Conservation (phyloP, 2,888 invertebrate species). For the Heliconius ismenius region DNA sequence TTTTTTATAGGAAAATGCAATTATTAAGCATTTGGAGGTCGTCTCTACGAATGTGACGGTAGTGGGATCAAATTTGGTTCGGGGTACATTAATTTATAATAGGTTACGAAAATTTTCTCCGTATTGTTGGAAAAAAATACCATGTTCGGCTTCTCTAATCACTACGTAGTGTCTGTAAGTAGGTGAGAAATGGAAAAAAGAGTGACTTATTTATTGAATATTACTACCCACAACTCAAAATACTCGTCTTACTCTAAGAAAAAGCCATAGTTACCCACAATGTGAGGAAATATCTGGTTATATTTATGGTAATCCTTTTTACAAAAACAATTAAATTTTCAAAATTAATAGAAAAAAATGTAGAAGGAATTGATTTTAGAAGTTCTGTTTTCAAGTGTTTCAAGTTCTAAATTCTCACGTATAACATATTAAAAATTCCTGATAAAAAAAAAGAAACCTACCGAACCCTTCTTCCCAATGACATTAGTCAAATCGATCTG, state of each 20-base stretch:
- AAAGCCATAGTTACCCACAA: too few species aligned
- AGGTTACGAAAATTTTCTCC: not conserved
- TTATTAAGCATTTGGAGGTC: not conserved
- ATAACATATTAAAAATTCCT: not conserved
- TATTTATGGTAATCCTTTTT: too few species aligned
- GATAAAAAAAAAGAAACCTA: constrained; percentile 52
- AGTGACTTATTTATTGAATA: not conserved
- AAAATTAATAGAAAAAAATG: not conserved
- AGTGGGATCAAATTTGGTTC: not conserved
- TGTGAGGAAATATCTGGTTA: too few species aligned
- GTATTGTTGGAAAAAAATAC: not conserved
- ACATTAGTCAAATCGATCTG: constrained; percentile 66
- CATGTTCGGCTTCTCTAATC: not conserved
- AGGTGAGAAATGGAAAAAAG: not conserved
- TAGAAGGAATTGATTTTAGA: not conserved
- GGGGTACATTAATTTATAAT: not conserved
- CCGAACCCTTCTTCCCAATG: constrained; percentile 76
- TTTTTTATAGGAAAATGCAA: not conserved
- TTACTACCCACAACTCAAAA: not conserved
- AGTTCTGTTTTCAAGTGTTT: not conserved
- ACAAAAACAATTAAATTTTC: not conserved
- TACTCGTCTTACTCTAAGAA: too few species aligned
- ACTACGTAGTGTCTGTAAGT: not conserved
- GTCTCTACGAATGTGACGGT: not conserved
- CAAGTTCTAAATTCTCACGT: not conserved